Conservation (phyloP, 2,888 invertebrate species). For the Busseola fusca region DNA sequence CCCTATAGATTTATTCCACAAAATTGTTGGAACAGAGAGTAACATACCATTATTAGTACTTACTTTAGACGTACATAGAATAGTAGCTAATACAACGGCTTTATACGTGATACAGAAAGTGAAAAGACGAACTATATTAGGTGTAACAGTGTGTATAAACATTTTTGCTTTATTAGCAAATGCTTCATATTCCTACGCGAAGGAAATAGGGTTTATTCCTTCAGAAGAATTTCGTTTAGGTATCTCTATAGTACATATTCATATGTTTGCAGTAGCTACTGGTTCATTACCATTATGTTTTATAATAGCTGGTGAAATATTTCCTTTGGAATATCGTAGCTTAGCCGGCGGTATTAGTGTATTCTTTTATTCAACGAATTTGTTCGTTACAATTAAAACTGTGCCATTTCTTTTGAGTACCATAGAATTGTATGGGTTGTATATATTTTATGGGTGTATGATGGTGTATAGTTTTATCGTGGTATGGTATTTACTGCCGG, state of each 20-base stretch:
- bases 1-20: slow-evolving; percentile 74
- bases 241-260: slow-evolving; percentile 71
- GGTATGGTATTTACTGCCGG: slow-evolving; percentile 75
- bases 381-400: slow-evolving; percentile 79
- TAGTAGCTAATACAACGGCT: slow-evolving; percentile 75
- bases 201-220: slow-evolving; percentile 63
- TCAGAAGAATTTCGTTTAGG: slow-evolving; percentile 73
- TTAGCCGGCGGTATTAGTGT: slow-evolving; percentile 85
- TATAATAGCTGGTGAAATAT: slow-evolving; percentile 92
- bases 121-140: slow-evolving; percentile 76
- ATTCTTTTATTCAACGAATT: slow-evolving; percentile 73
- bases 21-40: slow-evolving; percentile 70
- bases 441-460: slow-evolving; percentile 70
- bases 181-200: slow-evolving; percentile 73
- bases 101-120: slow-evolving; percentile 79
- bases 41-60: slow-evolving; percentile 75
- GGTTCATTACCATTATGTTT: slow-evolving; percentile 91
- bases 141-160: slow-evolving; percentile 71
- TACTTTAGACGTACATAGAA: slow-evolving; percentile 76
- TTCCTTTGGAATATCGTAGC: slow-evolving; percentile 89
- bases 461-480: slow-evolving; percentile 73
- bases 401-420: slow-evolving; percentile 71
- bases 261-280: slow-evolving; percentile 88
- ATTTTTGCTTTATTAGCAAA: slow-evolving; percentile 69
- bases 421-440: slow-evolving; percentile 75